Percentiles rank a stretch among this genome's conserved stretches.
These are phyloP conservation scores for Otus sunia DNA, from an alignment of 2,113 vertebrate genomes.

Conservation along the genomic window DNA sequence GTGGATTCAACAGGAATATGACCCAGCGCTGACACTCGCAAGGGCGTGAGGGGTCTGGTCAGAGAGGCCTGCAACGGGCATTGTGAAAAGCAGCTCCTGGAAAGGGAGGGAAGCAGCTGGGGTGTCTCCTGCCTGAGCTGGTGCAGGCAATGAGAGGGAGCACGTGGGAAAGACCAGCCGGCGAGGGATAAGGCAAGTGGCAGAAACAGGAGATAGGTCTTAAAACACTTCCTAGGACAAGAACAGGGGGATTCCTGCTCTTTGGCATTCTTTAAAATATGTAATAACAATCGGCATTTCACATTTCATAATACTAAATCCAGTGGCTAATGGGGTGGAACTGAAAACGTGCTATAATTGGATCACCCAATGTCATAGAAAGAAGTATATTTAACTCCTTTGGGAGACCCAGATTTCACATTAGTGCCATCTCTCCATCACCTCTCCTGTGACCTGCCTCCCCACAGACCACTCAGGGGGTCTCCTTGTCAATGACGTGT, in stretches of 20 bases:
- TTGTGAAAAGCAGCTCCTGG: not conserved
- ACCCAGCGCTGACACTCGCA: not conserved
- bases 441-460: not conserved
- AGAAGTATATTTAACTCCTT: not conserved
- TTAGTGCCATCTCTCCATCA: not conserved
- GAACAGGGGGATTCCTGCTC: not conserved
- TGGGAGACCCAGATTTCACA: not conserved
- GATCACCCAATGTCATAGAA: not conserved
- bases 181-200: fast-evolving
- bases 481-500: not conserved
- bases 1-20: not conserved
- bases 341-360: not conserved
- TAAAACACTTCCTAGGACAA: not conserved
- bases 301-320: not conserved
- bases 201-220: not conserved
- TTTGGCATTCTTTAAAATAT: not conserved
- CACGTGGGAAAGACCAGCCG: fast-evolving
- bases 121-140: not conserved
- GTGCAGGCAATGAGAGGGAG: not conserved
- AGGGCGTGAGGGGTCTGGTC: not conserved
- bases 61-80: not conserved
- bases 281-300: not conserved
- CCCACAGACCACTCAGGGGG: not conserved
- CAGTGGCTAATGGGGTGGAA: not conserved
- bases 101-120: not conserved